A percentile compares a stretch with the other conserved stretches of the same genome.
Conservation (phyloP, 1,140 invertebrate genomes). For the Anastrepha obliqua region DNA sequence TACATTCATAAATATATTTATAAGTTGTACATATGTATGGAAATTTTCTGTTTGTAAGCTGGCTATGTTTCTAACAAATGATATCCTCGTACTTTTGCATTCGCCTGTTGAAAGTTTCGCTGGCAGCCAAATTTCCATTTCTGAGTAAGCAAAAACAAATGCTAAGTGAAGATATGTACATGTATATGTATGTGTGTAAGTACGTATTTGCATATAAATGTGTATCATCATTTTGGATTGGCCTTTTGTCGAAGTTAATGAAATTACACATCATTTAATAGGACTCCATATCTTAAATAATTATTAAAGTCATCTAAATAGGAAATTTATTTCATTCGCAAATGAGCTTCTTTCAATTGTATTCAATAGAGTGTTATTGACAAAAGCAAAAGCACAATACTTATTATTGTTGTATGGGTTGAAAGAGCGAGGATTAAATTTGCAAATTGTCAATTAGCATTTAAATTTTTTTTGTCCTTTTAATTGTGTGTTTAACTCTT, state of each 20-base stretch:
- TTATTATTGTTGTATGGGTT: background rate
- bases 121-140: too few species aligned
- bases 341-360: background rate
- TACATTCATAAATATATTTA: too few species aligned
- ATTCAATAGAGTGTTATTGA: background rate
- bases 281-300: background rate
- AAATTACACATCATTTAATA: constrained; percentile 6
- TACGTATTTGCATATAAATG: background rate
- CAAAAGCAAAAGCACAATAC: background rate
- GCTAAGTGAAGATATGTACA: too few species aligned
- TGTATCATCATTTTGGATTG: background rate
- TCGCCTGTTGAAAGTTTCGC: too few species aligned
- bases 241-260: background rate
- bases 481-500: background rate
- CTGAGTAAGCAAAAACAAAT: too few species aligned
- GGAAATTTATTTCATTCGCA: background rate
- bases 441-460: background rate
- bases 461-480: background rate
- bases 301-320: constrained; percentile 6
- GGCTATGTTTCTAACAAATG: too few species aligned
- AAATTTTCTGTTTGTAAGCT: too few species aligned
- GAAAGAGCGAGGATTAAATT: background rate
- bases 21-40: too few species aligned
- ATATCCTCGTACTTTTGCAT: too few species aligned
- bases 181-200: background rate